Evolutionary conservation across 2,888 invertebrate species (phyloP), one percentile per base, ranked within the genome.

Genomic region (Vesta saturnalis): DNA sequence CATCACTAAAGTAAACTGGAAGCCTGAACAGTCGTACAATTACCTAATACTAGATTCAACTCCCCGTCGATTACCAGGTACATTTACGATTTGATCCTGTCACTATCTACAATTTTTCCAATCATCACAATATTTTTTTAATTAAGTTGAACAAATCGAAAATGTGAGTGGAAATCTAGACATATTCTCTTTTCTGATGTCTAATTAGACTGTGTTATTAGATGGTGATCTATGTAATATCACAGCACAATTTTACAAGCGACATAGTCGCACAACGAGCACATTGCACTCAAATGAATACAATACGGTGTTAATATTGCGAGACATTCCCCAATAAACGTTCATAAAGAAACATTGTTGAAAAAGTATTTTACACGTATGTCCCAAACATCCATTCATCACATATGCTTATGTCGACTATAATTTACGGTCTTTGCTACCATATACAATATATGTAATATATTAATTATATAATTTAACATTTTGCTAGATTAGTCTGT

Each of bases 391-490:
- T 78, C 78, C 76, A 60, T 71, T 82, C 82, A 83, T 83, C 83
- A 83, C 83, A 83, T 83, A 81, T 82, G 82, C 83, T 83, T 82
- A 83, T 81, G 80, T 80, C 76, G 79, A 78, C 79, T 81, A 79
- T 79, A 80, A 79, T 79, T 81, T 81, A 81, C 78, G 78, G 78
- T 77, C 74, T 78, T 78, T 80, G 77, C 81, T 81, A 82, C 81
- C 80, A 82, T 82, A 81, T 81, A 82, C 78, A 80, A 79, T 80
- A 78, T 79, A 73, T 78, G 79, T 79, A 80, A 79, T 78, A 81
- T 81, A 78, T 80, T 81, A 78, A 81, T 81, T 78, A 80, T 79
- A 79, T 78, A 79, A 80, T 80, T 80, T 81, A 80, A 81, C 78
- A 79, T 80, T 78, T 80, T 74, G 77, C 79, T 80, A 80, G 74